Conservation (phyloP, 2,888 invertebrate species). For the Rhimphoctona megacephalus region DNA sequence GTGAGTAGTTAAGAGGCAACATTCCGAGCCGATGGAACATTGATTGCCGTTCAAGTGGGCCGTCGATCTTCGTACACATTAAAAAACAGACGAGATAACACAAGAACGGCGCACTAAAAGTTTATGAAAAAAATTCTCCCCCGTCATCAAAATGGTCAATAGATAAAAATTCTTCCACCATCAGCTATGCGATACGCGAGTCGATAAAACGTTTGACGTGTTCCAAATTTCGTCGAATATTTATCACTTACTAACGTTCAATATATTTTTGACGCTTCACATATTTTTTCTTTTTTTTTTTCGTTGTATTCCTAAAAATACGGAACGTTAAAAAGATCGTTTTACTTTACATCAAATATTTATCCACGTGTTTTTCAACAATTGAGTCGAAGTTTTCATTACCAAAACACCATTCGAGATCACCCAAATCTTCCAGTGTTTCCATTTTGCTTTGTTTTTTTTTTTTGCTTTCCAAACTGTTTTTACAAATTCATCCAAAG, state of each 20-base stretch:
- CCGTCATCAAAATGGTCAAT: constrained; percentile 42
- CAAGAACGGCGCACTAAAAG: constrained; percentile 23
- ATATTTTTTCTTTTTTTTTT: background rate
- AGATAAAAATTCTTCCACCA: constrained; percentile 49
- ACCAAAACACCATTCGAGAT: constrained; percentile 60
- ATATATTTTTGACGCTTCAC: background rate
- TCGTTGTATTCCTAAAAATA: background rate
- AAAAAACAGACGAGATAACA: constrained; percentile 38
- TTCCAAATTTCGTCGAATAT: constrained; percentile 3
- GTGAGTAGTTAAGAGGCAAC: constrained; percentile 20
- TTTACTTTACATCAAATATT: background rate
- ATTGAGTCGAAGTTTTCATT: constrained; percentile 24
- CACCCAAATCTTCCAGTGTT: constrained; percentile 49
- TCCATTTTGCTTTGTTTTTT: constrained; percentile 35
- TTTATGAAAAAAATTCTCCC: constrained; percentile 15
- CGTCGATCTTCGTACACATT: constrained; percentile 29
- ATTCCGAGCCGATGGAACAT: constrained; percentile 41
- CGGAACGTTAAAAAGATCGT: background rate
- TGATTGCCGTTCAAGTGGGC: constrained; percentile 59
- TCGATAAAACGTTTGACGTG: constrained; percentile 43
- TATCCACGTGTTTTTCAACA: background rate
- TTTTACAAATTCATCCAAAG: background rate
- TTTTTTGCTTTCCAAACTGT: background rate
- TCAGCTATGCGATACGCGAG: background rate
- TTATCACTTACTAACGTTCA: background rate